Evolutionary conservation across 2,113 vertebrate species (phyloP).

Genomic region (Chascanopsetta lugubris): DNA sequence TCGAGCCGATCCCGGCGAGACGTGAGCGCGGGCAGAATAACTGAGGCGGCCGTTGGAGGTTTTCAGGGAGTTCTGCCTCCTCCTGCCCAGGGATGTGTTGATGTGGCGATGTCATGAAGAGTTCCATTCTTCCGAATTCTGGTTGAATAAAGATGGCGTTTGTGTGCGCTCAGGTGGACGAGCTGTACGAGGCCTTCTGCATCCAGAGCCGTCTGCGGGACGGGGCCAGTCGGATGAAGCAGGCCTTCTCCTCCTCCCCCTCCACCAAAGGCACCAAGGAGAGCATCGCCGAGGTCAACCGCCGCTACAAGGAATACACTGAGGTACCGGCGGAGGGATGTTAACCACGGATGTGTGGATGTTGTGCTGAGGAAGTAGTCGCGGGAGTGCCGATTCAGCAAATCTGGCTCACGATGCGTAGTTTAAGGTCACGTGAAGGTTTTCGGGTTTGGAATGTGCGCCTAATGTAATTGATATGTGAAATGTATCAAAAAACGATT

Average conservation of each 20-base stretch:
- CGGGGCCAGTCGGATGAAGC: constrained; percentile 96
- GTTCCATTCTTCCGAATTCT: constrained; percentile 16
- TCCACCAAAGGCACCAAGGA: constrained; percentile 93
- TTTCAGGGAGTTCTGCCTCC: constrained; percentile 27
- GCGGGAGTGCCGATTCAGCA: too few species aligned
- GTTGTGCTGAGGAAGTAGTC: too few species aligned
- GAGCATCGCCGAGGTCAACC: constrained; percentile 92
- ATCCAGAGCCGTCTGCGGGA: constrained; percentile 95
- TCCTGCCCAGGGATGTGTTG: constrained; percentile 46
- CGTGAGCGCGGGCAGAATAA: constrained; percentile 46
- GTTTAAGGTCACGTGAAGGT: too few species aligned
- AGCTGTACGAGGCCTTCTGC: constrained; percentile 96
- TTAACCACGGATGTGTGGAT: too few species aligned
- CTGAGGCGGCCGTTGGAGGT: constrained; percentile 18
- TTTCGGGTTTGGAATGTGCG: too few species aligned
- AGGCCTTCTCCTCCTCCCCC: constrained; percentile 93
- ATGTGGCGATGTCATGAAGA: constrained; percentile 18
- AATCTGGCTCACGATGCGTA: too few species aligned
- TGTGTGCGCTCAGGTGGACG: constrained; percentile 86
- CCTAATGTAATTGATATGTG: too few species aligned
- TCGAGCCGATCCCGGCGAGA: constrained; percentile 31
- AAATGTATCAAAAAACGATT: too few species aligned
- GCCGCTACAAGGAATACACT: constrained; percentile 93
- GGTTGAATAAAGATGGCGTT: constrained; percentile 26
- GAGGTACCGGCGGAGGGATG: constrained; percentile 87